Conservation (phyloP, 2,113 vertebrate species). For the Odobenus rosmarus region DNA sequence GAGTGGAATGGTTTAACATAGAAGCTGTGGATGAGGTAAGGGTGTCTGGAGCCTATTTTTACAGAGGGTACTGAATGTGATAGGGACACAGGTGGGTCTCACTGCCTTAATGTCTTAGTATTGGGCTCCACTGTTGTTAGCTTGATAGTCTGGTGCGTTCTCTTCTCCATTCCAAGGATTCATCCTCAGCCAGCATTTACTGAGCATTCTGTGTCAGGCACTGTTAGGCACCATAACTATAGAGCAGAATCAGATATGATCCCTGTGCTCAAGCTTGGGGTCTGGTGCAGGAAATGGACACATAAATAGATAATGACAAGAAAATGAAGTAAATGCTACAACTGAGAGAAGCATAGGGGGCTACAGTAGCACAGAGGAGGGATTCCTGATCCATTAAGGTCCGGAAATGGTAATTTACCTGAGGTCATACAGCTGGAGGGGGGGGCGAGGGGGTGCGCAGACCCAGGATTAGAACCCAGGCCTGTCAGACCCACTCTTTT, state of each 20-base stretch:
- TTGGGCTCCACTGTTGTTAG: background rate
- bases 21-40: background rate
- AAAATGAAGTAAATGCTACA: background rate
- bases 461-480: background rate
- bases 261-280: background rate
- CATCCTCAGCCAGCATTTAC: background rate
- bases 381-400: background rate
- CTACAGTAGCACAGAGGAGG: background rate
- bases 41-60: background rate
- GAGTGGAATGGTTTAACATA: background rate
- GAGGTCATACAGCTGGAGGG: background rate
- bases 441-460: background rate
- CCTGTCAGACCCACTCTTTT: background rate
- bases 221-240: background rate
- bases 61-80: background rate
- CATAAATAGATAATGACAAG: conserved; percentile 4
- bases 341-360: background rate
- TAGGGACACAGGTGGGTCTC: background rate
- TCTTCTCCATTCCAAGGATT: conserved; percentile 15
- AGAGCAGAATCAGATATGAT: background rate
- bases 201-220: background rate
- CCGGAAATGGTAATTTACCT: background rate
- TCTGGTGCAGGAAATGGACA: background rate
- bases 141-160: background rate
- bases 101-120: background rate